phyloP scores from a whole-genome alignment of 1,140 invertebrate species.

The Onthophagus taurus region DNA sequence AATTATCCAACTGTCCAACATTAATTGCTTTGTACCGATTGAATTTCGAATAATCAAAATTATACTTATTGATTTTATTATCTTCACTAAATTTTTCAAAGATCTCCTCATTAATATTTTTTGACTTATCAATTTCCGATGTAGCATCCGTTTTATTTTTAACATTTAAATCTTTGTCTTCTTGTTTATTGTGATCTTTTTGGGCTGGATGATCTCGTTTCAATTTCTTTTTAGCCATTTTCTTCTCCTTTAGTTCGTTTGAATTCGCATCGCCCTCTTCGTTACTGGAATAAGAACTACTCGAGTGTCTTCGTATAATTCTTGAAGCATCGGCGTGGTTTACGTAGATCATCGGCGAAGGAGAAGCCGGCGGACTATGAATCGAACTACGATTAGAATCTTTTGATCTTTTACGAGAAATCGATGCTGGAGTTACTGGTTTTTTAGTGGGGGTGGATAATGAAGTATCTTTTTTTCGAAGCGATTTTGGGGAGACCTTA shows the following conservation, averaged over 20 bases:
- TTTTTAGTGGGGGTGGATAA: constrained; percentile 31
- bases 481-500: constrained; percentile 26
- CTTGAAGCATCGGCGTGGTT: constrained; percentile 61
- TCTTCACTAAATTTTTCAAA: constrained; percentile 8
- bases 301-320: constrained; percentile 69
- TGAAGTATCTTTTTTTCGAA: constrained; percentile 30
- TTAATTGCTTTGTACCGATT: constrained; percentile 50
- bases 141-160: constrained; percentile 25
- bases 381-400: constrained; percentile 34
- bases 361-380: constrained; percentile 31
- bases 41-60: too few species aligned
- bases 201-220: constrained; percentile 17
- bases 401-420: constrained; percentile 43
- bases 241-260: constrained; percentile 17
- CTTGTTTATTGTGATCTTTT: constrained; percentile 4
- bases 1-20: constrained; percentile 49
- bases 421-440: constrained; percentile 44
- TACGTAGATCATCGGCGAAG: constrained; percentile 40
- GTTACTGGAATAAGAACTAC: constrained; percentile 70
- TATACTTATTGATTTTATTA: constrained; percentile 5
- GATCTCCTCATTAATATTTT: constrained; percentile 28
- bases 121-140: constrained; percentile 20
- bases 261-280: constrained; percentile 17
- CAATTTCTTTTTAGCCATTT: constrained; percentile 12
- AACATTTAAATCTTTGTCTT: constrained; percentile 28